Evolutionary conservation across 2,888 invertebrate genomes (phyloP).

Genomic region (Oscheius sp.): DNA sequence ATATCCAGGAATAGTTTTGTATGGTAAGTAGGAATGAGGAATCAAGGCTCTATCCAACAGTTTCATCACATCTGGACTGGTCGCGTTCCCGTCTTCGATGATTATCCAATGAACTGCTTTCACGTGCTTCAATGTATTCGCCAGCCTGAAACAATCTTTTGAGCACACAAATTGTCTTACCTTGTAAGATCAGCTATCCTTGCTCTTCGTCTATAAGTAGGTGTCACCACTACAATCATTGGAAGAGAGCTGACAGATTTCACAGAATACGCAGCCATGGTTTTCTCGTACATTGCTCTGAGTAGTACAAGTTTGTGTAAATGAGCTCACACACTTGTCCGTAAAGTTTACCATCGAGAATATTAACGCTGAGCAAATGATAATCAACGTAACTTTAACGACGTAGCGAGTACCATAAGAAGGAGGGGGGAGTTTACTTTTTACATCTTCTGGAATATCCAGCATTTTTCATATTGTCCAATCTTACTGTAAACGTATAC

Average conservation of each 20-base stretch:
- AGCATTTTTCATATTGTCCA: too few relatives aligned
- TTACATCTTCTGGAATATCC: constrained; percentile 1
- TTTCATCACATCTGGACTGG: constrained; percentile 35
- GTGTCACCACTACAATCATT: constrained; percentile 53
- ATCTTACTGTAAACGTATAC: too few relatives aligned
- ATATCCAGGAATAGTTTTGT: constrained; percentile 51
- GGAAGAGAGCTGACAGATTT: constrained; percentile 5
- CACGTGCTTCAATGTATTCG: constrained; percentile 53
- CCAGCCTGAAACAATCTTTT: constrained; percentile 44
- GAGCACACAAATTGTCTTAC: constrained; percentile 22
- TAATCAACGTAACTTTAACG: background rate
- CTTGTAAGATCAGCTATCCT: constrained; percentile 52
- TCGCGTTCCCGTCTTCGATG: constrained; percentile 50
- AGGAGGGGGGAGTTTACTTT: constrained; percentile 1
- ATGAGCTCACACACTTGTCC: background rate
- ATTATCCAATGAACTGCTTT: constrained; percentile 60
- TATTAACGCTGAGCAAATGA: background rate
- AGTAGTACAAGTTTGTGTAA: background rate
- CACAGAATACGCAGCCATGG: background rate
- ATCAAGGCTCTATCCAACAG: constrained; percentile 49
- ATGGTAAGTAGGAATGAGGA: constrained; percentile 51
- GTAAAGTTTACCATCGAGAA: background rate
- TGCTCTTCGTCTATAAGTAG: constrained; percentile 50
- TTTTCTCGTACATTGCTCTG: background rate
- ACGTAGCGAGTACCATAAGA: background rate